Percentiles rank a stretch among this genome's conserved stretches.
Evolutionary conservation across 2,888 invertebrate species (phyloP).

Genomic region (Fragum whitleyi): DNA sequence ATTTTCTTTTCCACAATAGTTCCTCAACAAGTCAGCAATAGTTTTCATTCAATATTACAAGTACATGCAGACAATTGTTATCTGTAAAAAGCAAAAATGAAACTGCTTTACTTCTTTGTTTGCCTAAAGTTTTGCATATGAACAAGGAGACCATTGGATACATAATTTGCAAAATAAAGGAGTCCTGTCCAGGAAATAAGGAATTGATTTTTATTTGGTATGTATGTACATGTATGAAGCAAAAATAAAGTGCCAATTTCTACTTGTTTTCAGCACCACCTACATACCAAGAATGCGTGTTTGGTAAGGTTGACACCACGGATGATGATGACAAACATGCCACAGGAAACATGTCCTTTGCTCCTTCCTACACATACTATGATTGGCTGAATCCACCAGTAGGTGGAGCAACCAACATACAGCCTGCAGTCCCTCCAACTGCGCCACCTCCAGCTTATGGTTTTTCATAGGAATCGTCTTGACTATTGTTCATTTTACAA

Average conservation of each 20-base stretch:
- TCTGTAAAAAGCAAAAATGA: too few relatives aligned
- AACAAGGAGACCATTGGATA: too few relatives aligned
- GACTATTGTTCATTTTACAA: neutral
- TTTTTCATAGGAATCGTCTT: neutral
- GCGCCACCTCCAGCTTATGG: neutral
- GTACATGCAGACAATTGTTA: too few relatives aligned
- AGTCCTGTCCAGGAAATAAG: too few relatives aligned
- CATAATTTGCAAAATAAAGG: too few relatives aligned
- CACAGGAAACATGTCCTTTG: constrained; percentile 62
- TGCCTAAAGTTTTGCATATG: too few relatives aligned
- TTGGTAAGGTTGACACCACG: constrained; percentile 64
- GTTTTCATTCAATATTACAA: too few relatives aligned
- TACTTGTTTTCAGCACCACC: constrained; percentile 60
- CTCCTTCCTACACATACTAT: constrained; percentile 71
- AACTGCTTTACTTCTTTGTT: too few relatives aligned
- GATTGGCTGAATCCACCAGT: constrained; percentile 58
- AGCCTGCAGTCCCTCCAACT: neutral
- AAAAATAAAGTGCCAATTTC: too few relatives aligned
- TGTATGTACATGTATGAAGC: too few relatives aligned
- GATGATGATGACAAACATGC: constrained; percentile 75
- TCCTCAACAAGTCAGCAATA: too few relatives aligned
- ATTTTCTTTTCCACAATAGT: constrained; percentile 1
- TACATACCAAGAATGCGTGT: constrained; percentile 63
- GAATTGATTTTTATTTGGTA: too few relatives aligned
- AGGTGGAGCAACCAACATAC: neutral